Evolutionary conservation across 2,888 invertebrate species (phyloP).

Genomic region (Vannuccia rotundouncinata): DNA sequence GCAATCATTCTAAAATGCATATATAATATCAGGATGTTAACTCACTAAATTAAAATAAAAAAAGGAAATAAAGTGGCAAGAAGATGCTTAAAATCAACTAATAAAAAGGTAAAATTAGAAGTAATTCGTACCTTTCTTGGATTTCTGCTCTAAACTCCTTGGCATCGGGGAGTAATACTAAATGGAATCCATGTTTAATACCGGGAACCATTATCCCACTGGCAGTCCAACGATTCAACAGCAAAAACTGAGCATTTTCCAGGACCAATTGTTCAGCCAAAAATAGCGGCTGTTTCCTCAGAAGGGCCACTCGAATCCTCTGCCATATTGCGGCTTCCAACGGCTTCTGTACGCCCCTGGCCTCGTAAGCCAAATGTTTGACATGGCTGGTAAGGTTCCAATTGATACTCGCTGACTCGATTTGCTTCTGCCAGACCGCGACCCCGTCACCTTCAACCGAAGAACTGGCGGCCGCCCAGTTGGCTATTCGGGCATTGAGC

Average conservation of each 20-base stretch:
- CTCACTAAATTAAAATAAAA: too few species aligned
- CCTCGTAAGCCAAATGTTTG: not conserved
- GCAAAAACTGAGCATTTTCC: not conserved
- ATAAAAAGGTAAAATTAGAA: too few species aligned
- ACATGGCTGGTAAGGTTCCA: not conserved
- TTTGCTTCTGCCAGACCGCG: not conserved
- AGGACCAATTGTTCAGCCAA: slow-evolving; percentile 2
- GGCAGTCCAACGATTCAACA: not conserved
- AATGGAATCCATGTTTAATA: not conserved
- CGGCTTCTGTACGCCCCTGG: not conserved
- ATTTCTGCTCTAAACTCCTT: not conserved
- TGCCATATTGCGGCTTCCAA: not conserved
- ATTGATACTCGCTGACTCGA: not conserved
- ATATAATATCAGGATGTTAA: too few species aligned
- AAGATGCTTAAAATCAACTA: too few species aligned
- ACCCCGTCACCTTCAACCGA: not conserved
- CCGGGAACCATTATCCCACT: not conserved
- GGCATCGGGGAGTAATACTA: not conserved
- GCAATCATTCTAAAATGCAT: too few species aligned
- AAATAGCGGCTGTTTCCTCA: not conserved
- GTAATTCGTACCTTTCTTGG: slow-evolving; percentile 6
- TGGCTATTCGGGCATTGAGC: not conserved
- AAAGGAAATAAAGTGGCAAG: too few species aligned
- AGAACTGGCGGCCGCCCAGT: not conserved
- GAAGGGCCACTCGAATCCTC: not conserved